Evolutionary conservation across 2,113 vertebrate species (phyloP), one percentile per base, ranked within the genome.

Genomic region (Brachyhypopomus gauderio): DNA sequence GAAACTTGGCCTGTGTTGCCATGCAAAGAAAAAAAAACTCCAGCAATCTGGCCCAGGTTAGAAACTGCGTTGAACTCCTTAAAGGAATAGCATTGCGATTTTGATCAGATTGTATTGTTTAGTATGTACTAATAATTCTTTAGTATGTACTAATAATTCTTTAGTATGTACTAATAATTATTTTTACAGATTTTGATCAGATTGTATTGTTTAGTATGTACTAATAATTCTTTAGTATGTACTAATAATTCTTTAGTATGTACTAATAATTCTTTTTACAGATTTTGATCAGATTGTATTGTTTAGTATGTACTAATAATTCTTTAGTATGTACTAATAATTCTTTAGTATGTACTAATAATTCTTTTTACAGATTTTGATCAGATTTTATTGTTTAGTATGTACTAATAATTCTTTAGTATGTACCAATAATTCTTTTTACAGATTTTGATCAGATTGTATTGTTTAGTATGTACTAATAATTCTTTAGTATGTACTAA

Each of bases 1-100:
- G 84, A 85, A 85, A 83, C 77, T 77, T 85, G 84, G 84, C 80
- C 71, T 58, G 25, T 1, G 36, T 30, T 72, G 56, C 60, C n/a
- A 4, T n/a, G 70, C 55, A 62, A 48, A 14, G 25, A 71, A 80
- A 25, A 34, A 63, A n/a, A 38, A 22, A 69, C 66, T 30, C 70
- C 58, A 23, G 67, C 83, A 78, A 79, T 82, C 79, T 79, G 84
- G 41, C 69, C 25, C 19, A 20, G 55, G 66, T 34, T 67, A 48
- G 69, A 62, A 48, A 69, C 75, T 36, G 30, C 52, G 41, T 11
- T 66, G 23, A 58, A 27, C 52, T 30, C 34, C 59, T 67, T 60
- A 34, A 69, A 45, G 80, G 45, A 30, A 38, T 23, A 64, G 23
- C 7, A 22, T 17, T 80, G 8, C 38, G 19, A 17, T 36, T 30